Base-by-base conservation (phyloP, 2,113 vertebrate genomes). In the Hymenochirus boettgeri region DNA sequence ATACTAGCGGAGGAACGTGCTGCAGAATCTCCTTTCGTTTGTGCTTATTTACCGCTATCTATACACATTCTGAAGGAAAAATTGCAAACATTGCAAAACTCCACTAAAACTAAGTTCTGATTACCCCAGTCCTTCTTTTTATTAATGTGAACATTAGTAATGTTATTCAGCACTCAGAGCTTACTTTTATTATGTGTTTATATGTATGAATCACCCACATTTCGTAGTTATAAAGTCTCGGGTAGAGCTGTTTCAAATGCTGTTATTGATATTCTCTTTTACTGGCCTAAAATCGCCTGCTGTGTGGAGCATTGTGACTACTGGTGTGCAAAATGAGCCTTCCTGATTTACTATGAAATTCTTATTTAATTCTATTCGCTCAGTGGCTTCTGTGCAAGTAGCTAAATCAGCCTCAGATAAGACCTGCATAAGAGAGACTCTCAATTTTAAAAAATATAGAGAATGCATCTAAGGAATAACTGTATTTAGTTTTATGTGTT, bases 321-420 rank as follows among this genome's bases (percentile, higher is more conserved):
- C 60, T 67, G 59, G 60, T 53, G 57, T 52, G 24, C 18, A 29
- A 67, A 66, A 67, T 37, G 33, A 67, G 56, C 23, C 45, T 60
- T 27, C 26, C 33, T 67, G 65, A 67, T 67, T 67, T 60, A 67
- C 65, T 67, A 67, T 60, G 46, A 60, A 67, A 67, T 60, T 25
- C 58, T 67, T 67, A 67, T 67, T 67, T 67, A 67, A 67, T 67
- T 67, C 46, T 21, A 37, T 67, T 45, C 31, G 26, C 23, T 67
- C 60, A 59, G 53, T 67, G 56, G 56, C 46, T 57, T 59, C 47
- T 59, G 56, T 45, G 33, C 56, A 45, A 60, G 56, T 67, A 67
- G 42, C 56, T 67, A 59, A 67, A 67, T 67, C 65, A 67, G 53
- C 60, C 65, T 66, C 33, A 52, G 24, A 53, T 67, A 59, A 59